These are phyloP conservation scores for Belgica antarctica DNA, from an alignment of 2,888 invertebrate genomes.

Conservation along the genomic window DNA sequence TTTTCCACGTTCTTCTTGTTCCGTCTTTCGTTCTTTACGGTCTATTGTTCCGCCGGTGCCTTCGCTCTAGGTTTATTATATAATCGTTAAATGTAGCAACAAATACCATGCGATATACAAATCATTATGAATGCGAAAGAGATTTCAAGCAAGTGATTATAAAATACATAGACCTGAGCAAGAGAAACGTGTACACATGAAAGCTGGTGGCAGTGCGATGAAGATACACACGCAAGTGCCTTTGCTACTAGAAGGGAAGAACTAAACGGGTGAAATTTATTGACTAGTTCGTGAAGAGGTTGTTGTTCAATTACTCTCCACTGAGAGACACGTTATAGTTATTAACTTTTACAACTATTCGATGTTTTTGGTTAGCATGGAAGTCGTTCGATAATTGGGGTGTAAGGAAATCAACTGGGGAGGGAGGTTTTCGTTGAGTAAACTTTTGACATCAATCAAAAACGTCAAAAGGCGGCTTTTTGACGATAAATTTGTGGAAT, in stretches of 20 bases:
- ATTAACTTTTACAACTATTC: too few relatives aligned
- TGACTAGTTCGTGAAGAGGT: too few relatives aligned
- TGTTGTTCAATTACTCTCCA: too few relatives aligned
- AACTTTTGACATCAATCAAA: too few relatives aligned
- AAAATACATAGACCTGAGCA: constrained; percentile 19
- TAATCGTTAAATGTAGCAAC: constrained; percentile 32
- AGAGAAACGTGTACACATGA: constrained; percentile 2
- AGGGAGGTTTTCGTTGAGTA: too few relatives aligned
- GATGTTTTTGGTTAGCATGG: too few relatives aligned
- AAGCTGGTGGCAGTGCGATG: not conserved
- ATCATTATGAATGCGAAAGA: constrained; percentile 26
- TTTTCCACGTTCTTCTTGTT: not conserved
- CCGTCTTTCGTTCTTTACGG: not conserved
- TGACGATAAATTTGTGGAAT: too few relatives aligned
- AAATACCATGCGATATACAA: constrained; percentile 5
- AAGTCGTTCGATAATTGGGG: too few relatives aligned
- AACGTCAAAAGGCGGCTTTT: too few relatives aligned
- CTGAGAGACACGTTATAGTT: too few relatives aligned
- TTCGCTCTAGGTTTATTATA: constrained; percentile 22
- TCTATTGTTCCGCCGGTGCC: not conserved
- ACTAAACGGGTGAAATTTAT: constrained; percentile 16
- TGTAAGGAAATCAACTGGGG: too few relatives aligned
- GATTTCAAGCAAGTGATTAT: constrained; percentile 35
- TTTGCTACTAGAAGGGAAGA: not conserved
- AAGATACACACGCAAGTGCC: constrained; percentile 14